Evolutionary conservation across 2,113 vertebrate genomes (phyloP).

Genomic region (Motacilla alba): DNA sequence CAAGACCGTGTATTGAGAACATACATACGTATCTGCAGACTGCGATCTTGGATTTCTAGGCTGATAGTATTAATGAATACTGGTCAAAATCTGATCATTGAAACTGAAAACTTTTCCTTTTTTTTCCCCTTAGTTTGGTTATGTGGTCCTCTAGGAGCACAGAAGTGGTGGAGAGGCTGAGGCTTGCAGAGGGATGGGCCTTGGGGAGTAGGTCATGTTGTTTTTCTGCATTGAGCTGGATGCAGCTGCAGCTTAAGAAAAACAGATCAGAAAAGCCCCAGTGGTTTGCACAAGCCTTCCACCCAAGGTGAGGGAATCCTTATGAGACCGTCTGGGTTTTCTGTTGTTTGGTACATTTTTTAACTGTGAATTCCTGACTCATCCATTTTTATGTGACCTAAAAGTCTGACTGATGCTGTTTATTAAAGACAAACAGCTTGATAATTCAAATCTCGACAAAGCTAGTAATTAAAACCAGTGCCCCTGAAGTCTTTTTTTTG

Average conservation of each 20-base stretch:
- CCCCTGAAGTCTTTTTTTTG: not conserved
- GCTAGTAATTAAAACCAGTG: not conserved
- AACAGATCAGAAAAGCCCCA: not conserved
- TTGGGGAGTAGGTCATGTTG: not conserved
- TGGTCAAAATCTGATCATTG: not conserved
- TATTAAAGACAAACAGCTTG: not conserved
- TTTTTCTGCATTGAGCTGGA: not conserved
- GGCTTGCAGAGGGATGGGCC: not conserved
- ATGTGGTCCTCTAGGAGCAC: not conserved
- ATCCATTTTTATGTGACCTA: not conserved
- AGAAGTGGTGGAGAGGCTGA: not conserved
- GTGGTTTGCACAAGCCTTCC: constrained; percentile 23
- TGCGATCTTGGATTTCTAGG: not conserved
- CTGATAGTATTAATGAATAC: not conserved
- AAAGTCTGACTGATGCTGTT: not conserved
- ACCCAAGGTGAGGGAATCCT: constrained; percentile 24
- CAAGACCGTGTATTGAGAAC: not conserved
- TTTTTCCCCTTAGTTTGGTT: not conserved
- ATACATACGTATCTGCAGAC: not conserved
- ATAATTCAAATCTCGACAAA: not conserved
- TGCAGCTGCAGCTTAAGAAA: constrained; percentile 44
- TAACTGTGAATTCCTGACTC: not conserved
- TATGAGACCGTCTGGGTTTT: not conserved
- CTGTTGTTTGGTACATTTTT: not conserved
- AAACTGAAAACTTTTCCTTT: not conserved